Conservation (phyloP, 2,113 vertebrate genomes). For the Larimichthys crocea region DNA sequence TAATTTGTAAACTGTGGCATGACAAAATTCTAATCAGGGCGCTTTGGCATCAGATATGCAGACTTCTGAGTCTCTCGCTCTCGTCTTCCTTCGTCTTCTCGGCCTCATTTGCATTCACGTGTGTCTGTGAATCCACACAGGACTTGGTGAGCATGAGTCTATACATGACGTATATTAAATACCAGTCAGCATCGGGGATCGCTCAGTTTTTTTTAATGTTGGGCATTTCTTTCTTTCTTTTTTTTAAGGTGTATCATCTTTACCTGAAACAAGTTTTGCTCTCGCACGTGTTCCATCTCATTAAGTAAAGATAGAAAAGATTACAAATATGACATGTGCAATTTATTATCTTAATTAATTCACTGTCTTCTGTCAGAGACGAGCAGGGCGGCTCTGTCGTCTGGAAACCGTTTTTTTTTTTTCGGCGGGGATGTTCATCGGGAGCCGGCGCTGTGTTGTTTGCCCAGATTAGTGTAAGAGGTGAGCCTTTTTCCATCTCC, state of each 20-base stretch:
- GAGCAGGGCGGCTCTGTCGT: constrained; percentile 53
- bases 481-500: constrained; percentile 69
- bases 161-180: constrained; percentile 71
- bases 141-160: constrained; percentile 59
- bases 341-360: constrained; percentile 80
- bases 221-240: no score
- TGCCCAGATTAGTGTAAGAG: constrained; percentile 69
- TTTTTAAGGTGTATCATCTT: constrained; percentile 33
- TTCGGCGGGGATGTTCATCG: constrained; percentile 37
- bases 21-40: constrained; percentile 77
- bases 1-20: constrained; percentile 79
- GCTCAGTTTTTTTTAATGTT: constrained; percentile 14
- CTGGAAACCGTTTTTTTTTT: constrained; percentile 28
- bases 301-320: constrained; percentile 78
- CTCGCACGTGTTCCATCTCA: constrained; percentile 64
- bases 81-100: constrained; percentile 12
- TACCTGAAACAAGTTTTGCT: constrained; percentile 22
- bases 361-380: constrained; percentile 68
- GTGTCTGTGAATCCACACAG: constrained; percentile 52
- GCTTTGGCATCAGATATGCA: constrained; percentile 69
- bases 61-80: constrained; percentile 55
- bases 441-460: constrained; percentile 48
- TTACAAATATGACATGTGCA: constrained; percentile 74
- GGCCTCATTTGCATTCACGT: constrained; percentile 63
- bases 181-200: constrained; percentile 47